Conservation (phyloP, 2,888 invertebrate species). For the Poecilus cupreus region DNA sequence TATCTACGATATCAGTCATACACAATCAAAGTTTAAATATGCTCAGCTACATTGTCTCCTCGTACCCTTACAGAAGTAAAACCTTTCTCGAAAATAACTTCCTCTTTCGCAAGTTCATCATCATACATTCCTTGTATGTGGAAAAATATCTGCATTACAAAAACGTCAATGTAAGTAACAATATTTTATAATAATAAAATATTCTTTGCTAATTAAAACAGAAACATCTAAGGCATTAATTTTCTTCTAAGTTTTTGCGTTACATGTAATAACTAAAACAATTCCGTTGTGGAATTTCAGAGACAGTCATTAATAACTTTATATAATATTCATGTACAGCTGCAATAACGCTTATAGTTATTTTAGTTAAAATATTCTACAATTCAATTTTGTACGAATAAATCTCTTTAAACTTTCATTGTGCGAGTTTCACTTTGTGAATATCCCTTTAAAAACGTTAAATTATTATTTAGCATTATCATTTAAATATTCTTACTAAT, state of each 20-base stretch:
- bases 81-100: slow-evolving; percentile 44
- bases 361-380: slow-evolving; percentile 57
- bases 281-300: slow-evolving; percentile 18
- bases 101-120: slow-evolving; percentile 37
- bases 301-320: slow-evolving; percentile 28
- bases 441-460: slow-evolving; percentile 54
- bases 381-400: slow-evolving; percentile 59
- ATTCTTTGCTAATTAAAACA: slow-evolving; percentile 45
- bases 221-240: slow-evolving; percentile 53
- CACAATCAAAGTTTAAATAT: slow-evolving; percentile 57
- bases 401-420: slow-evolving; percentile 55
- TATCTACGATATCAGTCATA: slow-evolving; percentile 56
- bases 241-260: slow-evolving; percentile 48
- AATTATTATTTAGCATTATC: slow-evolving; percentile 49
- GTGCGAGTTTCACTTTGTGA: slow-evolving; percentile 59
- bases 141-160: slow-evolving; percentile 54
- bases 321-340: slow-evolving; percentile 51
- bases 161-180: slow-evolving; percentile 32
- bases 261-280: slow-evolving; percentile 45
- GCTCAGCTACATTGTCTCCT: slow-evolving; percentile 17
- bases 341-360: slow-evolving; percentile 55
- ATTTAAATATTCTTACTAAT: slow-evolving; percentile 51
- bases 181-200: slow-evolving; percentile 39
- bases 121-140: slow-evolving; percentile 50
- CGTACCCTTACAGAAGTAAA: slow-evolving; percentile 35